These are phyloP conservation scores for Agriopis leucophaearia DNA, from an alignment of 2,888 invertebrate species.

Conservation along the genomic window DNA sequence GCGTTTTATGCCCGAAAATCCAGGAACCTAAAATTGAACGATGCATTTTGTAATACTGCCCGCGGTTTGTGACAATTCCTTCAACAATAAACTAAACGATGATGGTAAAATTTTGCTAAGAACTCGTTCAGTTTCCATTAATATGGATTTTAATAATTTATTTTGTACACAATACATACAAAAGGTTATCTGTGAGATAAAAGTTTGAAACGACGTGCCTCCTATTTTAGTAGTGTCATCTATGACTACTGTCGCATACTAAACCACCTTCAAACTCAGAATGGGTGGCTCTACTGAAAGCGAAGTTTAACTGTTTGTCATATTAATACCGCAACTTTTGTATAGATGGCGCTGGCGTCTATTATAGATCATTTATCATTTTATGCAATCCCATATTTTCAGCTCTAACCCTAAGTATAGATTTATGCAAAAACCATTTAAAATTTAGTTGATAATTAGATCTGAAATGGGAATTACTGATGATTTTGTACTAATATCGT, in stretches of 20 bases:
- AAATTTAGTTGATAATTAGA: neutral
- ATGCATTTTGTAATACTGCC: too few relatives aligned
- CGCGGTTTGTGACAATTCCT: too few relatives aligned
- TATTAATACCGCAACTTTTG: conserved; percentile 10
- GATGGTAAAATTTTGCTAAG: too few relatives aligned
- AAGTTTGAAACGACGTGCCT: too few relatives aligned
- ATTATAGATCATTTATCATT: conserved; percentile 34
- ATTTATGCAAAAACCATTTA: neutral
- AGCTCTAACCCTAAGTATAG: neutral
- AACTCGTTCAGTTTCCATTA: too few relatives aligned
- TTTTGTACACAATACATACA: too few relatives aligned
- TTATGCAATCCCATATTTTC: neutral
- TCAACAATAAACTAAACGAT: too few relatives aligned
- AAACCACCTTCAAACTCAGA: neutral
- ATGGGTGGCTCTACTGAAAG: neutral
- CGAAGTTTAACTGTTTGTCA: neutral
- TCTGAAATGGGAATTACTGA: neutral
- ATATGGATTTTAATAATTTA: too few relatives aligned
- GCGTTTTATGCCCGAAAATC: too few relatives aligned
- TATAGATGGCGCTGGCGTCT: conserved; percentile 38
- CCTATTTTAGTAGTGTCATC: conserved; percentile 22
- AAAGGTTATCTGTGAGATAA: too few relatives aligned
- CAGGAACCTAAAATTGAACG: too few relatives aligned
- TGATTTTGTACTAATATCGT: conserved; percentile 18
- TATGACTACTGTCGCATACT: conserved; percentile 5